These are phyloP conservation scores for Stenchaetothrips biformis DNA, from an alignment of 2,888 invertebrate genomes.

Conservation along the genomic window DNA sequence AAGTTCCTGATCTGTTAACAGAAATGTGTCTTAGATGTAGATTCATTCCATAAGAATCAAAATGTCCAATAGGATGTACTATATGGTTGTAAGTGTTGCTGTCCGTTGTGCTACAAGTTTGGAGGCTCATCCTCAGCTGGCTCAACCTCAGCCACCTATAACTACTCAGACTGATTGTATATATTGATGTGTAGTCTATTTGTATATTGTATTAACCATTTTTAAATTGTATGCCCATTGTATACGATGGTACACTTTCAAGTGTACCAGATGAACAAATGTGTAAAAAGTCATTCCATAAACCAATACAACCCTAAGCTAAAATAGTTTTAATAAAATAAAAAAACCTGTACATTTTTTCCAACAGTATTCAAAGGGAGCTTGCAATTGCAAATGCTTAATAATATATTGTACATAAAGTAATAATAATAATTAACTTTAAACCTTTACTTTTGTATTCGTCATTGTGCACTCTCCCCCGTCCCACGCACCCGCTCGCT, in stretches of 20 bases:
- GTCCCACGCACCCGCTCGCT: no score
- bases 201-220: conserved; percentile 19
- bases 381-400: conserved; percentile 2
- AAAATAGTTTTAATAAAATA: conserved; percentile 13
- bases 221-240: conserved; percentile 17
- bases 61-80: conserved; percentile 13
- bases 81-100: not conserved
- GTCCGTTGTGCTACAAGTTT: not conserved
- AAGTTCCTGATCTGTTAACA: conserved; percentile 23
- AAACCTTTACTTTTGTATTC: not conserved
- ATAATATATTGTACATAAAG: conserved; percentile 24
- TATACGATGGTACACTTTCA: conserved; percentile 7
- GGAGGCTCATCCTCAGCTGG: not conserved
- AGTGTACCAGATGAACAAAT: conserved; percentile 16
- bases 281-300: conserved; percentile 25
- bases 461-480: no score
- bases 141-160: conserved; percentile 7
- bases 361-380: conserved; percentile 20
- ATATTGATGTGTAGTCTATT: conserved; percentile 21
- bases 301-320: conserved; percentile 14
- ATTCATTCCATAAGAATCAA: conserved; percentile 21
- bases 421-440: conserved; percentile 4
- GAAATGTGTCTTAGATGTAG: conserved; percentile 13
- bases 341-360: not conserved
- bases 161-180: conserved; percentile 21